Percentiles rank a stretch among this genome's conserved stretches.
phyloP scores from a whole-genome alignment of 2,797 vertebrate species.

The Petrocephalus sullivani region DNA sequence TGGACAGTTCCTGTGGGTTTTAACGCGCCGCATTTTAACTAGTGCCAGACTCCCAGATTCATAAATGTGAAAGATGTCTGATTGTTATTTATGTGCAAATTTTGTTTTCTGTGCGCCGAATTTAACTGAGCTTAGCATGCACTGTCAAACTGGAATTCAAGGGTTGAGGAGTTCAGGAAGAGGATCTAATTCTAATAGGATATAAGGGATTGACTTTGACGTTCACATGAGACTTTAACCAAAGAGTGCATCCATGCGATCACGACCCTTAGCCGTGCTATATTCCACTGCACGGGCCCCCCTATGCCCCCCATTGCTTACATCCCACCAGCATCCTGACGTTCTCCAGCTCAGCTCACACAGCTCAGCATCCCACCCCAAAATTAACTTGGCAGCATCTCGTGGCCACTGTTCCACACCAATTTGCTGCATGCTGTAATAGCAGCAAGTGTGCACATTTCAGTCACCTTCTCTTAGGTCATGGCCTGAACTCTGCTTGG shows the following conservation, averaged over 20 bases:
- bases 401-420: background rate
- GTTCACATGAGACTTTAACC: background rate
- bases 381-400: background rate
- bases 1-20: slow-evolving; percentile 19
- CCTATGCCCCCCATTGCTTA: background rate
- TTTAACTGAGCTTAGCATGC: background rate
- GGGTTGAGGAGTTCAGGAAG: background rate
- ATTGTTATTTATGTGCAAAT: background rate
- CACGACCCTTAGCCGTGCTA: background rate
- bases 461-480: background rate
- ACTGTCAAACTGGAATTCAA: background rate
- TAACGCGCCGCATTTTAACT: background rate
- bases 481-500: background rate
- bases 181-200: background rate
- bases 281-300: background rate
- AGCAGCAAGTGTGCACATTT: background rate
- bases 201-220: background rate
- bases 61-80: background rate
- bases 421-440: background rate
- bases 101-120: background rate
- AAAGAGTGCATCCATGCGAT: background rate
- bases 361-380: background rate
- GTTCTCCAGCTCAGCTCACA: background rate
- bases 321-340: background rate
- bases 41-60: background rate